Evolutionary conservation across 1,140 invertebrate genomes (phyloP).

Genomic region (Ceratina australensis): DNA sequence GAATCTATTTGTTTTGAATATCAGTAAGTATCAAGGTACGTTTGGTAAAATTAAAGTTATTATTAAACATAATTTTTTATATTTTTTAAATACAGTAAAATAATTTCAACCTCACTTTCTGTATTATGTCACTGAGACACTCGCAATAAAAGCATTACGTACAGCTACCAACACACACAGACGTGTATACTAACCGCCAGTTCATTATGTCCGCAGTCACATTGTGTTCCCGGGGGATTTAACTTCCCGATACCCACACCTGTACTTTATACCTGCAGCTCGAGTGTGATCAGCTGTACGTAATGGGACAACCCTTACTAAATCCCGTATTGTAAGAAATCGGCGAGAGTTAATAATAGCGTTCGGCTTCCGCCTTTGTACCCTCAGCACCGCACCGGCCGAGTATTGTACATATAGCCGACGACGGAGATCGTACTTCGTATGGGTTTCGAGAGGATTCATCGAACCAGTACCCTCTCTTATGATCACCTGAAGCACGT

Average conservation of each 20-base stretch:
- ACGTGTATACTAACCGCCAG: constrained; percentile 17
- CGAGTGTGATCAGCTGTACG: constrained; percentile 69
- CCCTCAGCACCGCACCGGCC: constrained; percentile 43
- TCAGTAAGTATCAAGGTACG: no score
- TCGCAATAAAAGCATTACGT: neutral
- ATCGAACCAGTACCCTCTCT: constrained; percentile 47
- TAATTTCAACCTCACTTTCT: no score
- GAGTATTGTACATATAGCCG: constrained; percentile 63
- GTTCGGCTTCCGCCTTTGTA: constrained; percentile 73
- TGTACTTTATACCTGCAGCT: constrained; percentile 75
- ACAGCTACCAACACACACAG: neutral
- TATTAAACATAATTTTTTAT: no score
- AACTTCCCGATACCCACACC: constrained; percentile 75
- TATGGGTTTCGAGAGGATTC: constrained; percentile 49
- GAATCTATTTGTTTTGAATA: no score
- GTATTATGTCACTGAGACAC: neutral
- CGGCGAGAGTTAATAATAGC: constrained; percentile 76
- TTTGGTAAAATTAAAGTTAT: no score
- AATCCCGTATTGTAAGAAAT: constrained; percentile 73
- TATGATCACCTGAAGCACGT: constrained; percentile 29
- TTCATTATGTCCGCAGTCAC: constrained; percentile 44
- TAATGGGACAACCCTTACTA: constrained; percentile 70
- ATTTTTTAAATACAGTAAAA: neutral
- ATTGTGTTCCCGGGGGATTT: constrained; percentile 62
- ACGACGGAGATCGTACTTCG: constrained; percentile 50